phyloP scores from a whole-genome alignment of 2,113 vertebrate species.

The Alexandromys fortis region DNA sequence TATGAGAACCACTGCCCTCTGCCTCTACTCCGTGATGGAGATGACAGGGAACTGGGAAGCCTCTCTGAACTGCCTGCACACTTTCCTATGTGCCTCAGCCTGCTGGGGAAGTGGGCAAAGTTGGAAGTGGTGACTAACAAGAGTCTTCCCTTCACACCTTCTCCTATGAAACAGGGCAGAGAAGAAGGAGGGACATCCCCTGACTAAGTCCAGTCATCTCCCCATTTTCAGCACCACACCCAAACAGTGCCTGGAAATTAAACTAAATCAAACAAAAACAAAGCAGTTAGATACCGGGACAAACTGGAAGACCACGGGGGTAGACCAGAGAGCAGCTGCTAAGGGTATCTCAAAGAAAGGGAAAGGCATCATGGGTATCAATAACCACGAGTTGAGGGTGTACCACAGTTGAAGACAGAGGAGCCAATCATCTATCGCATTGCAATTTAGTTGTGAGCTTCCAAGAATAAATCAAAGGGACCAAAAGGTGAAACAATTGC shows the following conservation, averaged over 20 bases:
- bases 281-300: background rate
- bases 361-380: background rate
- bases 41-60: background rate
- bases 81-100: background rate
- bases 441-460: background rate
- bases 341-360: background rate
- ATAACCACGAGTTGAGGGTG: background rate
- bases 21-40: background rate
- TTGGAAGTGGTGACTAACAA: background rate
- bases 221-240: background rate
- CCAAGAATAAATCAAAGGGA: background rate
- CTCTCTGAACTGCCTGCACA: background rate
- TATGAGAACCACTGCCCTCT: background rate
- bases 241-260: background rate
- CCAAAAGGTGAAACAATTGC: background rate
- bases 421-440: background rate
- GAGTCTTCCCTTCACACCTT: background rate
- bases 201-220: background rate
- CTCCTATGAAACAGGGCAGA: background rate
- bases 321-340: background rate
- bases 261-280: constrained; percentile 28
- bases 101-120: background rate
- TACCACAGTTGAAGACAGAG: background rate
- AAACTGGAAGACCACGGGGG: background rate
- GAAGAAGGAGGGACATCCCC: background rate